Conservation (phyloP, 2,888 invertebrate genomes). For the Clistopyga incitator region DNA sequence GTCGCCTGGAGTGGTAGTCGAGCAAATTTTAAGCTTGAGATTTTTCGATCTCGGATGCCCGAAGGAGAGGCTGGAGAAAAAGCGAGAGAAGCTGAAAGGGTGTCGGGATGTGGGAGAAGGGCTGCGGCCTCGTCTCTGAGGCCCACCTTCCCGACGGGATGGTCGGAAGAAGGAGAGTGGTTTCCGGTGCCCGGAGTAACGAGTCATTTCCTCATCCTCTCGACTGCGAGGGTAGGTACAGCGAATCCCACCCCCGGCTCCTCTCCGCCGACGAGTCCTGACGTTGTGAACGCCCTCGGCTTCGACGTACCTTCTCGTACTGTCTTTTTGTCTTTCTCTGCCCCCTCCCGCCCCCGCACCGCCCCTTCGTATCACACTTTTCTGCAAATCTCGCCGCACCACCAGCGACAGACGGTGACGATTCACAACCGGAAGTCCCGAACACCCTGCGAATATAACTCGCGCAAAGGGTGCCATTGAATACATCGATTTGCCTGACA, state of each 20-base stretch:
- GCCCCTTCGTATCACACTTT: constrained; percentile 55
- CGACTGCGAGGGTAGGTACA: constrained; percentile 18
- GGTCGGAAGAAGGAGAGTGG: constrained; percentile 70
- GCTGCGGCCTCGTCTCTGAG: constrained; percentile 14
- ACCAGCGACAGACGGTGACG: background rate
- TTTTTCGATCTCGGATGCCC: constrained; percentile 62
- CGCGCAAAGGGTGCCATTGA: no score
- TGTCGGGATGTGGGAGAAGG: constrained; percentile 1
- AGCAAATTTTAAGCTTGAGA: constrained; percentile 50
- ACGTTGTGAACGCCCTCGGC: constrained; percentile 21
- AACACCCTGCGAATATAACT: constrained; percentile 49
- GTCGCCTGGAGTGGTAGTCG: constrained; percentile 31
- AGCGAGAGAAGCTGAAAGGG: constrained; percentile 7
- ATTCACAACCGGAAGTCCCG: constrained; percentile 26
- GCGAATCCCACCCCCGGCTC: constrained; percentile 15
- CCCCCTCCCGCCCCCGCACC: constrained; percentile 17
- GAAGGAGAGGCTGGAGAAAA: constrained; percentile 29
- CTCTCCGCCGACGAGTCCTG: constrained; percentile 38
- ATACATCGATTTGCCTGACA: no score
- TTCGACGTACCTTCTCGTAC: constrained; percentile 24
- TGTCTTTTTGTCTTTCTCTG: constrained; percentile 20
- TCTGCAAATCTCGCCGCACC: constrained; percentile 39
- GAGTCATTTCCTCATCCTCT: constrained; percentile 79
- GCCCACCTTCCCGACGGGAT: constrained; percentile 17
- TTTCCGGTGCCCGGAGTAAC: constrained; percentile 81